Percentiles rank a stretch among this genome's conserved stretches.
Conservation (phyloP, 2,888 invertebrate species). For the Lordiphosa fenestrarum region DNA sequence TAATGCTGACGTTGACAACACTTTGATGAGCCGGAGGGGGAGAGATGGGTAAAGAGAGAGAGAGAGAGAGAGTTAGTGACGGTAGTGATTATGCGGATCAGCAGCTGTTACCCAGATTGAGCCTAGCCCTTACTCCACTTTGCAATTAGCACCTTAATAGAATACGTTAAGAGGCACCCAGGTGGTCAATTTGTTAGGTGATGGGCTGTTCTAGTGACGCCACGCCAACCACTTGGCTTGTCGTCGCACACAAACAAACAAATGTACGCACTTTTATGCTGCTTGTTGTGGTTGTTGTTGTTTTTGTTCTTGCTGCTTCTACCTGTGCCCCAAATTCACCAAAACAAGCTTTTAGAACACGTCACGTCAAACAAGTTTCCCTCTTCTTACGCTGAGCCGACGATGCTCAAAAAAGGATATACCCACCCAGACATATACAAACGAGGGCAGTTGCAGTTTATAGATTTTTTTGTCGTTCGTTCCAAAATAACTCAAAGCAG, state of each 20-base stretch:
- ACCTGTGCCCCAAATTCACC: constrained; percentile 63
- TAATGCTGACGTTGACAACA: constrained; percentile 37
- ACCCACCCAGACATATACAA: constrained; percentile 24
- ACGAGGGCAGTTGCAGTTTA: constrained; percentile 41
- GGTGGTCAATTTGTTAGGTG: constrained; percentile 21
- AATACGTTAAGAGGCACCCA: constrained; percentile 57
- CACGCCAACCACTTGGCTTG: constrained; percentile 50
- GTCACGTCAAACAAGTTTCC: constrained; percentile 69
- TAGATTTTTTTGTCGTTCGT: constrained; percentile 32
- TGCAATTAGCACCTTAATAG: constrained; percentile 71
- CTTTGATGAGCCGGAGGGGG: constrained; percentile 12
- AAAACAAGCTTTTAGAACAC: constrained; percentile 74
- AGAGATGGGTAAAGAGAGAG: background rate
- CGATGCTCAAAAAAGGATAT: constrained; percentile 63
- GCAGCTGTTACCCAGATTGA: constrained; percentile 13
- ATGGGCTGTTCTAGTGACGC: constrained; percentile 35
- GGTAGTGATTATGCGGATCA: constrained; percentile 1
- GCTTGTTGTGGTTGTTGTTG: constrained; percentile 25
- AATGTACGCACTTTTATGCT: constrained; percentile 49
- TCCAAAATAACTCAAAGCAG: constrained; percentile 62
- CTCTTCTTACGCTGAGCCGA: constrained; percentile 41
- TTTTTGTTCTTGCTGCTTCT: constrained; percentile 37
- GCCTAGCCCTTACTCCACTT: constrained; percentile 20
- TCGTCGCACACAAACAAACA: constrained; percentile 13
- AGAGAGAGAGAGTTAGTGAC: background rate